Percentiles rank a stretch among this genome's conserved stretches.
These are phyloP conservation scores for Listronotus oregonensis DNA, from an alignment of 1,140 invertebrate genomes.

Conservation along the genomic window DNA sequence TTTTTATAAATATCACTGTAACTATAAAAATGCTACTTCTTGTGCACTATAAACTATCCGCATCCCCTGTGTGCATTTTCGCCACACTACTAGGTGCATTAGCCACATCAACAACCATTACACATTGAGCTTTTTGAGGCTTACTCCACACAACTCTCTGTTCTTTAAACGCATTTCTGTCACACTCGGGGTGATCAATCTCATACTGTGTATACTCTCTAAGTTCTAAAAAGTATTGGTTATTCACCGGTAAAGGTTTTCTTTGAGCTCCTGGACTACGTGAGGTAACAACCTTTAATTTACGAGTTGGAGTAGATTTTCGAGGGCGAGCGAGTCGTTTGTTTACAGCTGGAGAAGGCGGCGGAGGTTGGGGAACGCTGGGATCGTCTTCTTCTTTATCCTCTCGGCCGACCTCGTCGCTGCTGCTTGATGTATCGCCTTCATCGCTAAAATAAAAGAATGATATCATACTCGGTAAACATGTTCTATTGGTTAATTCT, in stretches of 20 bases:
- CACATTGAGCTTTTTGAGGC: constrained; percentile 20
- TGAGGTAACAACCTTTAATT: constrained; percentile 33
- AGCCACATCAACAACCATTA: constrained; percentile 1
- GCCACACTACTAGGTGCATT: too few relatives aligned
- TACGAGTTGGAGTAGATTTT: constrained; percentile 38
- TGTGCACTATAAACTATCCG: too few relatives aligned
- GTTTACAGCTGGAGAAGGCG: constrained; percentile 62
- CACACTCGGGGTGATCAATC: constrained; percentile 33
- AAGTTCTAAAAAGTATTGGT: constrained; percentile 33
- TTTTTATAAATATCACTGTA: too few relatives aligned
- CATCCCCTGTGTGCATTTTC: too few relatives aligned
- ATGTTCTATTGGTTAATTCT: too few relatives aligned
- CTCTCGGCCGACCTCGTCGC: constrained; percentile 54
- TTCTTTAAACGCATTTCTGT: constrained; percentile 10
- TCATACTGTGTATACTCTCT: constrained; percentile 33
- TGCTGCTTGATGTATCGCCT: constrained; percentile 74
- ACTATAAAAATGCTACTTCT: too few relatives aligned
- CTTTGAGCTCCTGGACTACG: constrained; percentile 39
- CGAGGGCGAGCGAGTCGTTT: constrained; percentile 27
- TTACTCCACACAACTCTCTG: constrained; percentile 30
- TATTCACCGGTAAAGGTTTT: constrained; percentile 50
- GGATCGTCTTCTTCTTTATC: constrained; percentile 43
- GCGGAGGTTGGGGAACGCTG: constrained; percentile 52
- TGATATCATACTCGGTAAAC: too few relatives aligned
- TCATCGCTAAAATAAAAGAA: constrained; percentile 65